Evolutionary conservation across 2,888 invertebrate genomes (phyloP).

Genomic region (Nephrotoma appendiculata): DNA sequence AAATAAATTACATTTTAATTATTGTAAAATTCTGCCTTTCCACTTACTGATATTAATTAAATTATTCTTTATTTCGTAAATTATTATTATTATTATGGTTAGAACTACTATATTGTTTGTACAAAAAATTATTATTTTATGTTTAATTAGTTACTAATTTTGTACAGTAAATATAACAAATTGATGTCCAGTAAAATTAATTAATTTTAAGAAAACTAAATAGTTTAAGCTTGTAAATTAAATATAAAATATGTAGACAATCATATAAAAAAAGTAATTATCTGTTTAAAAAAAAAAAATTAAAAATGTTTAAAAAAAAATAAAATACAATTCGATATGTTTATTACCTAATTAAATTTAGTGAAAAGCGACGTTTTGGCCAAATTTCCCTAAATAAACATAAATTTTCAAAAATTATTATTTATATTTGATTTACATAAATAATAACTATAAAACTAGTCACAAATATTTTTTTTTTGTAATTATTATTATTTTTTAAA

Average conservation of each 20-base stretch:
- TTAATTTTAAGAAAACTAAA: background rate
- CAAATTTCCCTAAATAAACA: background rate
- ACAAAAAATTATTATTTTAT: background rate
- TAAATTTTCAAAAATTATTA: background rate
- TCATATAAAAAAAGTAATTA: background rate
- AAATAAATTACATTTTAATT: background rate
- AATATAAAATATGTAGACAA: background rate
- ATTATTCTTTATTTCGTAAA: background rate
- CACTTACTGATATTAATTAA: background rate
- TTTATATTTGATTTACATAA: background rate
- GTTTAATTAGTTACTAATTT: background rate
- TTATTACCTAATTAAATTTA: background rate
- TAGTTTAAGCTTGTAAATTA: background rate
- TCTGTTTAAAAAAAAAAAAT: background rate
- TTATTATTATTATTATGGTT: background rate
- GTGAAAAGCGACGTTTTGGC: background rate
- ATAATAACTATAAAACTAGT: background rate
- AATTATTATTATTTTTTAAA: background rate
- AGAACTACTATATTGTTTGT: background rate
- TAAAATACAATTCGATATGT: background rate
- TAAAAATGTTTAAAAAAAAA: background rate
- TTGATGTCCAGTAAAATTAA: background rate
- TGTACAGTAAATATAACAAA: background rate
- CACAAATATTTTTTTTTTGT: background rate
- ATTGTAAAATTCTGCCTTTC: background rate